Conservation (phyloP, 1,140 invertebrate species). For the Tribolium madens region DNA sequence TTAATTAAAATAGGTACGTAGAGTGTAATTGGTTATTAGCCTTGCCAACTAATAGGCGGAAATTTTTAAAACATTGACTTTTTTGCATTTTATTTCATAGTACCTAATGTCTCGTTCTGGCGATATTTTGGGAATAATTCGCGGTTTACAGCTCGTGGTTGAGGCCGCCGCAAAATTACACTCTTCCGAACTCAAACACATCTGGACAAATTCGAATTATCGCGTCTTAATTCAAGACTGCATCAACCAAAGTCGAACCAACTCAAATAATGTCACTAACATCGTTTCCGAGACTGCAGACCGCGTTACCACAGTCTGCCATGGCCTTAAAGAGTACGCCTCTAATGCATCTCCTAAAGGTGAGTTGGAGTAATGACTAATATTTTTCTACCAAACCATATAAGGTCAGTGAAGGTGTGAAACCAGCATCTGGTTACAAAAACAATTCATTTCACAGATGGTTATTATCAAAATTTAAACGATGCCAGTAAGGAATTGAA, state of each 20-base stretch:
- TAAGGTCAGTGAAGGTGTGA: slow-evolving; percentile 34
- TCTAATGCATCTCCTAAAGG: slow-evolving; percentile 52
- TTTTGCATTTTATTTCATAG: slow-evolving; percentile 19
- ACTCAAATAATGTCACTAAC: slow-evolving; percentile 43
- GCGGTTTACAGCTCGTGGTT: slow-evolving; percentile 72
- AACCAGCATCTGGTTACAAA: slow-evolving; percentile 13
- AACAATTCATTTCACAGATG: slow-evolving; percentile 26
- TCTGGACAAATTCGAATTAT: slow-evolving; percentile 76
- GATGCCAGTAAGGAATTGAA: slow-evolving; percentile 5
- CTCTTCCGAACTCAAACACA: slow-evolving; percentile 68
- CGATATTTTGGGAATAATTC: slow-evolving; percentile 73
- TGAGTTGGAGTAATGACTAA: slow-evolving; percentile 51
- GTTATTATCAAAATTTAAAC: slow-evolving; percentile 29
- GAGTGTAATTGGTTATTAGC: not conserved
- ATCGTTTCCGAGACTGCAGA: slow-evolving; percentile 72
- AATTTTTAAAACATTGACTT: slow-evolving; percentile 12
- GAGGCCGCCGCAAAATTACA: slow-evolving; percentile 72
- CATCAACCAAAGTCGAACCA: slow-evolving; percentile 25
- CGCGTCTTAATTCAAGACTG: slow-evolving; percentile 65
- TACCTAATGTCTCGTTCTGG: slow-evolving; percentile 70
- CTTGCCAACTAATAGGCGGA: not conserved
- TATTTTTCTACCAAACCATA: slow-evolving; percentile 33
- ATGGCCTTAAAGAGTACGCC: slow-evolving; percentile 59
- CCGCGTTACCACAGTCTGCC: slow-evolving; percentile 59
- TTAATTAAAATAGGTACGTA: slow-evolving; percentile 1